phyloP scores from a whole-genome alignment of 2,888 invertebrate species.

The Ischnura elegans region DNA sequence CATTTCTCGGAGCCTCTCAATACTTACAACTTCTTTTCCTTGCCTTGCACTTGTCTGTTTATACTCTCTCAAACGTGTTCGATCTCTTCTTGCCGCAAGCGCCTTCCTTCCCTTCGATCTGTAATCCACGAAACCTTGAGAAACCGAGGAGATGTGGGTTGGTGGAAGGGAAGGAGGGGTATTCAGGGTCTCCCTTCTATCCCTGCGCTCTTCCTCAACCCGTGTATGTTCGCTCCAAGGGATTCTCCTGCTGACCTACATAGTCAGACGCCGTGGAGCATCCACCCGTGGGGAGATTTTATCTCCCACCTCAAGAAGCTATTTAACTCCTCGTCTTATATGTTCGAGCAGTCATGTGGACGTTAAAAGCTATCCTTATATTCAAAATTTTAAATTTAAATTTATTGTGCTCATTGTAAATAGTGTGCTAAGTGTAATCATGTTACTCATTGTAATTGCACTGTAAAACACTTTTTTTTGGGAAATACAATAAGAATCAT shows the following conservation, averaged over 20 bases:
- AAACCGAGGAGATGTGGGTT: background rate
- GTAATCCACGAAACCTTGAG: background rate
- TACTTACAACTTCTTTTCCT: background rate
- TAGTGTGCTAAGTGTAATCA: too few relatives aligned
- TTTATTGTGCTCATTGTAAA: too few relatives aligned
- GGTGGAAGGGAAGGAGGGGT: background rate
- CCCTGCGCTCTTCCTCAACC: background rate
- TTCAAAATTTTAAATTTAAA: too few relatives aligned
- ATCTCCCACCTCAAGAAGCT: background rate
- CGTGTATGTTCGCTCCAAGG: background rate
- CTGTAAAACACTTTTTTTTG: too few relatives aligned
- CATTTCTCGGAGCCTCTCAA: background rate
- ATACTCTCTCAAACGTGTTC: too few relatives aligned
- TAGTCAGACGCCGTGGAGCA: background rate
- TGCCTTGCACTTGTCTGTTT: too few relatives aligned
- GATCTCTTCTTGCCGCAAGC: too few relatives aligned
- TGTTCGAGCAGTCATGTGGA: too few relatives aligned
- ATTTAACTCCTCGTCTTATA: background rate
- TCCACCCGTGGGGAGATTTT: background rate
- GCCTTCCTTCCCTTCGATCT: too few relatives aligned
- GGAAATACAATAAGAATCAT: too few relatives aligned
- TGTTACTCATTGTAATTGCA: too few relatives aligned
- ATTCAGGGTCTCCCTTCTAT: constrained; percentile 30
- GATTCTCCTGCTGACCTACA: constrained; percentile 28
- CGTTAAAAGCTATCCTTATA: too few relatives aligned